Base-by-base conservation (phyloP, 2,888 invertebrate species). In the Bugula neritina region DNA sequence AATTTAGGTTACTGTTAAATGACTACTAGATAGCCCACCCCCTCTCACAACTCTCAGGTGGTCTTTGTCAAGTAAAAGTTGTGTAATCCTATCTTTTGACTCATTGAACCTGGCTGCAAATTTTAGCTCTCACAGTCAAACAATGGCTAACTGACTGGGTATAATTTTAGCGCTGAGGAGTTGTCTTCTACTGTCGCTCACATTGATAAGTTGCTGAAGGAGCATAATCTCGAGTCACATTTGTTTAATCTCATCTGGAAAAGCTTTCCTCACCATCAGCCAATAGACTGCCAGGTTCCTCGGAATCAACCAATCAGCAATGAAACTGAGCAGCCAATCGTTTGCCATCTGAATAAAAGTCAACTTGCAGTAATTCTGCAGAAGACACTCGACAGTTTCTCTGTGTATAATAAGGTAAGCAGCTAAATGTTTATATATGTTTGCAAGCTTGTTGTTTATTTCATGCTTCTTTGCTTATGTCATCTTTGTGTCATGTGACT, bases 171-270 rank as follows among this genome's bases (percentile, higher is more conserved):
- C 10, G 43, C 3, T 3, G 43, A 31, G 31, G 31, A 63, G 63
- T 27, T 63, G 31, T 43, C 43, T 43, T 10, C 43, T 17, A 43
- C 43, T 17, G 17, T 43, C 17, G 17, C 10, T 43, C 43, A 31
- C n/a, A 63, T 63, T 10, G 5, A 31, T 5, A 13, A 13, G 10
- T 5, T 63, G 34, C 63, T 63, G 5, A 27, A 10, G 27, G 63
- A 27, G 17, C 13, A 34, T 27, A 63, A 63, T n/a, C 3, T 31
- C 17, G 63, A 63, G 25, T 63, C 63, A 25, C 63, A 31, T 13
- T 31, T 63, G 17, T 63, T 63, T n/a, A 63, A 63, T n/a, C 63
- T 63, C 31, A 5, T 63, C 17, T 63, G 63, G 63, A 34, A 27
- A 13, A 17, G 10, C 13, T 63, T 63, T 31, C 63, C 63, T 17